Conservation (phyloP, 2,888 invertebrate species). For the Penaeus monodon region DNA sequence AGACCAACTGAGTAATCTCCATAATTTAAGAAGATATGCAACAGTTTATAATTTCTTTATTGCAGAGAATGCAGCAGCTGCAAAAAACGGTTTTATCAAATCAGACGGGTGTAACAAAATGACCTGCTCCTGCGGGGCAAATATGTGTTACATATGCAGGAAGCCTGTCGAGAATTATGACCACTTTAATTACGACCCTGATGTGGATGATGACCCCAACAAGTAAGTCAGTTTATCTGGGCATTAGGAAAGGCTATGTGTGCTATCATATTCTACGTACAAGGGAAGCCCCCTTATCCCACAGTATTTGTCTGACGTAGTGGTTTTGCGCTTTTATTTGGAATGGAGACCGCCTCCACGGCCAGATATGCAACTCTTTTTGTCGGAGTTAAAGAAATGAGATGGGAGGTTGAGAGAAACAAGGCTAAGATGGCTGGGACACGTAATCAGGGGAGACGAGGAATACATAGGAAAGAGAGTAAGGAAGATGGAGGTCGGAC, state of each 20-base stretch:
- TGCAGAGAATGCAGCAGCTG: background rate
- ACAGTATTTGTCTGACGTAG: slow-evolving; percentile 16
- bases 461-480: too few relatives aligned
- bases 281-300: slow-evolving; percentile 64
- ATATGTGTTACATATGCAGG: slow-evolving; percentile 6
- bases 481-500: too few relatives aligned
- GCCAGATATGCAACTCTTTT: too few relatives aligned
- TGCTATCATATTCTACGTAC: slow-evolving; percentile 65
- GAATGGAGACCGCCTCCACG: too few relatives aligned
- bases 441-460: too few relatives aligned
- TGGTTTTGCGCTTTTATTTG: too few relatives aligned
- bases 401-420: too few relatives aligned
- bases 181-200: background rate
- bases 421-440: too few relatives aligned
- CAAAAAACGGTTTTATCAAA: slow-evolving; percentile 3
- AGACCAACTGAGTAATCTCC: too few relatives aligned
- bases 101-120: slow-evolving; percentile 1
- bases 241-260: slow-evolving; percentile 53
- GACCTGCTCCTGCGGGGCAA: background rate
- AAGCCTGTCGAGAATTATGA: background rate
- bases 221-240: slow-evolving; percentile 53
- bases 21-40: too few relatives aligned
- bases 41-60: background rate
- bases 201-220: too few relatives aligned
- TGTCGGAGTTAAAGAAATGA: too few relatives aligned